phyloP scores from a whole-genome alignment of 2,113 vertebrate genomes.

The Larimichthys crocea region DNA sequence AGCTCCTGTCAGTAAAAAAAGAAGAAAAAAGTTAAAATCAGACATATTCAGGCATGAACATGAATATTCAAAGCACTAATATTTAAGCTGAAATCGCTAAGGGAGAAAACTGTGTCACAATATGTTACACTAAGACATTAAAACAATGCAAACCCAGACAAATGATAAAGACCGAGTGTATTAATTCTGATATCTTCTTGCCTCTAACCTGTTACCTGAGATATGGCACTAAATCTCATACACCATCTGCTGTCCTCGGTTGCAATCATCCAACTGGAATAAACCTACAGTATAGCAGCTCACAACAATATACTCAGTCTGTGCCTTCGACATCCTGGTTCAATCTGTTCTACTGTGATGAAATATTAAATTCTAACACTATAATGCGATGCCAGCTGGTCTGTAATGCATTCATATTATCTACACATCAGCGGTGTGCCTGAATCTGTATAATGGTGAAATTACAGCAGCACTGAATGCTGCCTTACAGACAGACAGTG shows the following conservation, averaged over 20 bases:
- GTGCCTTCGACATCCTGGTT: neutral
- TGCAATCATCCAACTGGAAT: slow-evolving; percentile 36
- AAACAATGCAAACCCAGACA: slow-evolving; percentile 5
- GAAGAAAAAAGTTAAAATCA: slow-evolving; percentile 14
- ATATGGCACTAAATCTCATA: slow-evolving; percentile 44
- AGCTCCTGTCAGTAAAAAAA: slow-evolving; percentile 63
- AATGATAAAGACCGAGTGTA: neutral
- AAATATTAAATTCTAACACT: slow-evolving; percentile 35
- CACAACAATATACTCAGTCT: slow-evolving; percentile 6
- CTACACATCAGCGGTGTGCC: neutral
- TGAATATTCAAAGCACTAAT: slow-evolving; percentile 10
- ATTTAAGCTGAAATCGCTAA: slow-evolving; percentile 17
- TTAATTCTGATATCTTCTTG: slow-evolving; percentile 29
- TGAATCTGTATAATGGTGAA: neutral
- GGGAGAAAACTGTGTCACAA: neutral
- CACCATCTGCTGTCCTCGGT: slow-evolving; percentile 54
- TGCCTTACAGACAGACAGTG: neutral
- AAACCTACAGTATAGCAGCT: slow-evolving; percentile 25
- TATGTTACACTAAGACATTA: neutral
- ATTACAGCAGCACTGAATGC: neutral
- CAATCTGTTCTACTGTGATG: slow-evolving; percentile 14
- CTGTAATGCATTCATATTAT: slow-evolving; percentile 12
- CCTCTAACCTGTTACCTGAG: slow-evolving; percentile 48
- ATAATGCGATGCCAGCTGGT: slow-evolving; percentile 5
- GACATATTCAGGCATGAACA: slow-evolving; percentile 16